These are phyloP conservation scores for Lithophane socia DNA, from an alignment of 2,888 invertebrate genomes.

Conservation along the genomic window DNA sequence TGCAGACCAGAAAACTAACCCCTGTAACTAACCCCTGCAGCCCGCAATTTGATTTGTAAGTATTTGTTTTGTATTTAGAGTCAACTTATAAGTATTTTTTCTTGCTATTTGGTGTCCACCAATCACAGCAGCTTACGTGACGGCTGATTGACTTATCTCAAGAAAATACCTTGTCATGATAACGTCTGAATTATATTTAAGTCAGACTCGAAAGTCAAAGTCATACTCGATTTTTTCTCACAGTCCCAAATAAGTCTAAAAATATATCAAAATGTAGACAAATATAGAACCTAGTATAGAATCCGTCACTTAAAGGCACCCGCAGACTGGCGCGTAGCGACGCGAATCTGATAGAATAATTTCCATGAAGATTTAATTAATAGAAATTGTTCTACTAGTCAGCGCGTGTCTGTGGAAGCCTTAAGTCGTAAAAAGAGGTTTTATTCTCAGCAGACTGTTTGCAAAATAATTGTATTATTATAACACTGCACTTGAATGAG, in stretches of 20 bases:
- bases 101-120: neutral
- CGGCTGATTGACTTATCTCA: neutral
- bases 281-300: conserved; percentile 23
- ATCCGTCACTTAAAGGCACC: conserved; percentile 11
- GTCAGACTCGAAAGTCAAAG: neutral
- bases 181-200: neutral
- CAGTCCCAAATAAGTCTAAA: conserved; percentile 20
- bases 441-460: conserved; percentile 53
- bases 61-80: too few species aligned
- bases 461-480: conserved; percentile 78
- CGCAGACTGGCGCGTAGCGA: too few species aligned
- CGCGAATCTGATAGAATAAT: too few species aligned
- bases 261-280: conserved; percentile 9
- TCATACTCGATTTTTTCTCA: conserved; percentile 10
- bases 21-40: too few species aligned
- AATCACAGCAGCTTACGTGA: neutral
- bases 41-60: too few species aligned
- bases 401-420: neutral
- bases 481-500: conserved; percentile 69
- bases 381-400: too few species aligned
- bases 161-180: neutral
- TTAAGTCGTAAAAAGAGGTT: conserved; percentile 11
- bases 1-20: too few species aligned
- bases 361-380: too few species aligned
- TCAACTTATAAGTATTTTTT: neutral